Evolutionary conservation across 64 coral and sea anemone species (phyloP), one percentile per base, ranked within the genome.

Genomic region (Stichodactyla mertensii): DNA sequence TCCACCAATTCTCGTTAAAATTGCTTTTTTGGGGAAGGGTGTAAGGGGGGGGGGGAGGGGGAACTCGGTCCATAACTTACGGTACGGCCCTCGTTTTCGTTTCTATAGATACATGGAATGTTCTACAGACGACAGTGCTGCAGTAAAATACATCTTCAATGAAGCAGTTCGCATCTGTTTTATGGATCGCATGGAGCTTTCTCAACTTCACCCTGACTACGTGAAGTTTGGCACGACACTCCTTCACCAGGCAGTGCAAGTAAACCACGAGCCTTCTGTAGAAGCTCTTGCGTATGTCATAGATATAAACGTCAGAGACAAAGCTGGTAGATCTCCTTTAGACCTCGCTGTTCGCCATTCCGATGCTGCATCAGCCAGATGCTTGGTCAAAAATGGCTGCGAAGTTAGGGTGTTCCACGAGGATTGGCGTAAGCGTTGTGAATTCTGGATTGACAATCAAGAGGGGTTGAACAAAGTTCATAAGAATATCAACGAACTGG

Each of bases 161-260:
- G 84, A 89, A 22, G 91, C 82, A 45, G 81, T 93, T 10, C 84
- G 86, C 8, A 78, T 93, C 18, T 90, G 94, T 67, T 79, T 67
- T 14, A 93, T 97, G 94, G 94, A 97, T n/a, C 67, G 88, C 10
- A 78, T 93, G 80, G 80, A 87, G n/a, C 88, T 97, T 6, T 97
- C 94, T 5, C 82, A 82, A 13, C 89, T 90, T 53, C 85, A 85
- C 19, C 94, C 94, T 2, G 92, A 89, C 27, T 97, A 92, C 59
- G 62, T 77, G 6, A 89, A 66, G 61, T 92, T 74, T 6, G 94
- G 94, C 5, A 78, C 53, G 0, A 97, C 91, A 23, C 86, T 97
- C 51, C 88, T 97, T 9, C 94, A 97, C 53, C 91, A 89, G 52
- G 94, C 94, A 59, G 88, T 90, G 15, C 91, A 83, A 64, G 84